phyloP scores from a whole-genome alignment of 30 jellyfish, hydroid and myxozoan species.

The Pseudorhiza aurosa region DNA sequence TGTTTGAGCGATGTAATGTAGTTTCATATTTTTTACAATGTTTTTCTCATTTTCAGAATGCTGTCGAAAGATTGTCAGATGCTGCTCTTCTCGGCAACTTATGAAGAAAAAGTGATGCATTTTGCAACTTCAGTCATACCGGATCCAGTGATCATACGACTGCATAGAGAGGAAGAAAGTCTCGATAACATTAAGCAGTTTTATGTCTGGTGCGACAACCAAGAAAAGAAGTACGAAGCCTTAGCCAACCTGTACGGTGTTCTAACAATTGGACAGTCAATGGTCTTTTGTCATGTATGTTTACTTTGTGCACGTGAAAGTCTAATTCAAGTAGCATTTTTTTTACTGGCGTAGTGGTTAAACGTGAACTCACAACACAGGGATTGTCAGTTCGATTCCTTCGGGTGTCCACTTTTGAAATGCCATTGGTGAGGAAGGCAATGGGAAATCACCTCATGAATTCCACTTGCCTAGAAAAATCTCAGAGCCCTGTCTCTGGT shows the following conservation, averaged over 20 bases:
- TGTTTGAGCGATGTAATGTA: too few species aligned
- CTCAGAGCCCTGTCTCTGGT: too few species aligned
- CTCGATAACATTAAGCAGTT: conserved; percentile 92
- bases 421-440: too few species aligned
- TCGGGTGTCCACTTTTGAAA: too few species aligned
- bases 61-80: conserved; percentile 72
- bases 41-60: conserved; percentile 30
- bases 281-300: conserved; percentile 99
- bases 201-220: conserved; percentile 82
- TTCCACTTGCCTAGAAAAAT: too few species aligned
- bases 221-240: conserved; percentile 88
- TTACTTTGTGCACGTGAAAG: too few species aligned
- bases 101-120: conserved; percentile 82
- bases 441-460: too few species aligned
- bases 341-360: too few species aligned
- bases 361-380: too few species aligned
- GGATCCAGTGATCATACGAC: conserved; percentile 86
- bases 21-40: too few species aligned
- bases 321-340: too few species aligned
- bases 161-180: conserved; percentile 90
- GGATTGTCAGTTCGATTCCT: too few species aligned
- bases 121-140: conserved; percentile 85
- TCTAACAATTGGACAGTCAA: conserved; percentile 91
- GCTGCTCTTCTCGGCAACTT: conserved; percentile 96
- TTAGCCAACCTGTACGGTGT: conserved; percentile 90